phyloP scores from a whole-genome alignment of 2,888 invertebrate species.

The Eupithecia insigniata region DNA sequence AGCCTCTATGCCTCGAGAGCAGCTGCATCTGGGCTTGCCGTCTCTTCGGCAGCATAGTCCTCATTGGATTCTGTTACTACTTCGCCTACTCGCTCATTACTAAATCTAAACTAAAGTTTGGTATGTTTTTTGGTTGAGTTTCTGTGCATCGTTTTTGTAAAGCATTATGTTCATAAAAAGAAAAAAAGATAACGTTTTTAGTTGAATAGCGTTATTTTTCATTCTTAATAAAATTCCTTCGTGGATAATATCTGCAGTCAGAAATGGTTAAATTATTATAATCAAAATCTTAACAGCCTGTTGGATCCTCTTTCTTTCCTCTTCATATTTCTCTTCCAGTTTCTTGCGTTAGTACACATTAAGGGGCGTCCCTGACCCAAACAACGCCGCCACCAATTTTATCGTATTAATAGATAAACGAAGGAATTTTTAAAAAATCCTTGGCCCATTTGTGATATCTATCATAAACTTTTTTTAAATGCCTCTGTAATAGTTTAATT shows the following conservation, averaged over 20 bases:
- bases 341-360: too few relatives aligned
- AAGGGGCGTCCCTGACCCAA: too few relatives aligned
- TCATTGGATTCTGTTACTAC: constrained; percentile 68
- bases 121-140: constrained; percentile 58
- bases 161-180: neutral
- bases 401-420: too few relatives aligned
- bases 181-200: neutral
- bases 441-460: too few relatives aligned
- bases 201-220: neutral
- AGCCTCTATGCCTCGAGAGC: constrained; percentile 64
- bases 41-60: constrained; percentile 58
- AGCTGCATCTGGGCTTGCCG: constrained; percentile 71
- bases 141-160: neutral
- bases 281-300: too few relatives aligned
- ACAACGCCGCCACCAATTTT: too few relatives aligned
- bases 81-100: constrained; percentile 66
- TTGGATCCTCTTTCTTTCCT: too few relatives aligned
- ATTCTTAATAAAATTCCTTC: neutral
- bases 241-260: neutral
- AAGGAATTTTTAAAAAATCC: too few relatives aligned
- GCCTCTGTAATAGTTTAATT: too few relatives aligned
- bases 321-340: too few relatives aligned
- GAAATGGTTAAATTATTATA: too few relatives aligned
- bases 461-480: too few relatives aligned
- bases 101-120: constrained; percentile 71